Percentiles rank a stretch among this genome's conserved stretches.
Conservation (phyloP, 2,113 vertebrate genomes). For the Nettapus auritus region DNA sequence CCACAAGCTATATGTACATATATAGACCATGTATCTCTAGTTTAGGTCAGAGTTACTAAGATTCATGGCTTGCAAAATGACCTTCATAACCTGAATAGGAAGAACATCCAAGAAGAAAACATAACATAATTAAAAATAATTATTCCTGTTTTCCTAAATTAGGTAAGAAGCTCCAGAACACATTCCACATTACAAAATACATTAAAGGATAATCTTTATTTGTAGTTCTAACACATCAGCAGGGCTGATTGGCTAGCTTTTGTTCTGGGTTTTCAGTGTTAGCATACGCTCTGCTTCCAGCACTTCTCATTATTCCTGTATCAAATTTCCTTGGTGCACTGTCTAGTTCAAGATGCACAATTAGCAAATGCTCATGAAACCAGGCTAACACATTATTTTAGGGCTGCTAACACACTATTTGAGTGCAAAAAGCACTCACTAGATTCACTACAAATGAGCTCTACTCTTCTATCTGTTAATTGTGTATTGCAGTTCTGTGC, state of each 20-base stretch:
- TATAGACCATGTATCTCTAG: neutral
- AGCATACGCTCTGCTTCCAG: neutral
- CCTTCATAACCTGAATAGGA: neutral
- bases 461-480: neutral
- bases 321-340: neutral
- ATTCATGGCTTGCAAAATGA: neutral
- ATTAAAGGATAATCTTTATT: neutral
- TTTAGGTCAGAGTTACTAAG: neutral
- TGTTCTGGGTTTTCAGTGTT: neutral
- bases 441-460: neutral
- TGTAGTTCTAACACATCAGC: neutral
- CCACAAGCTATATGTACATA: neutral
- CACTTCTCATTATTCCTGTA: neutral
- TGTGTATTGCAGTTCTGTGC: neutral
- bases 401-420: neutral
- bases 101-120: neutral
- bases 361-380: neutral
- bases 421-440: neutral
- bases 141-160: neutral
- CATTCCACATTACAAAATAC: neutral
- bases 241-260: neutral
- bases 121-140: neutral
- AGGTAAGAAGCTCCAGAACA: neutral
- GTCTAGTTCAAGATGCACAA: neutral
- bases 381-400: neutral